Evolutionary conservation across 2,113 vertebrate genomes (phyloP).

Genomic region (Oophaga pumilio): DNA sequence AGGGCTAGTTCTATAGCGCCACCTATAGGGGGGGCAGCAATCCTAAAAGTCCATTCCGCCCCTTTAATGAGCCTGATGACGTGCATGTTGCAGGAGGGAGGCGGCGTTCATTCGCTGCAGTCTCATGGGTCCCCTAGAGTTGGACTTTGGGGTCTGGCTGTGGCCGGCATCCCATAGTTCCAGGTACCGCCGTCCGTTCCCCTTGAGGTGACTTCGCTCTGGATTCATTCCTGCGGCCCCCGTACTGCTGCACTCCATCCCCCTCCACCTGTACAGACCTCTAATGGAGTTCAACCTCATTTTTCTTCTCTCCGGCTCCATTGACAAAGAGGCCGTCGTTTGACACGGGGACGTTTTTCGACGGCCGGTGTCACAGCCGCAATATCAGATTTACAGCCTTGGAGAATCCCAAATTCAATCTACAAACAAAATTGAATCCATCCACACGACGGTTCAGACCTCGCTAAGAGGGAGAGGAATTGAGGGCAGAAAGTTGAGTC

Average conservation of each 20-base stretch:
- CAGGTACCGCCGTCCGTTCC: background rate
- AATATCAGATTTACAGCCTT: slow-evolving; percentile 28
- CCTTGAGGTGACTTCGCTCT: background rate
- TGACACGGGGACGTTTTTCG: slow-evolving; percentile 44
- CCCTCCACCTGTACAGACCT: background rate
- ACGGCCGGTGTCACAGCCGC: background rate
- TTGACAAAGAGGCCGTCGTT: slow-evolving; percentile 45
- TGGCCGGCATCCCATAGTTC: too few species aligned
- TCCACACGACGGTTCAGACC: background rate
- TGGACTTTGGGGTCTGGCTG: too few species aligned
- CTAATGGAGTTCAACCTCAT: slow-evolving; percentile 40
- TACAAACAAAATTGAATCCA: slow-evolving; percentile 30
- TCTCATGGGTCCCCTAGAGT: too few species aligned
- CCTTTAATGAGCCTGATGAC: too few species aligned
- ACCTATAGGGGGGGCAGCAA: too few species aligned
- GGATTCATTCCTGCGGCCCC: background rate
- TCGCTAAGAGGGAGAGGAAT: slow-evolving; percentile 7
- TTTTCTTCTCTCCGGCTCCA: slow-evolving; percentile 42
- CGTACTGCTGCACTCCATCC: background rate
- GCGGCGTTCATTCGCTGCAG: too few species aligned
- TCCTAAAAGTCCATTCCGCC: too few species aligned
- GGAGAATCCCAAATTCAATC: slow-evolving; percentile 37
- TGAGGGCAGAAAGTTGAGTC: slow-evolving; percentile 33
- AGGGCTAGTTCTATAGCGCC: too few species aligned
- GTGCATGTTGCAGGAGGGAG: too few species aligned